Evolutionary conservation across 2,113 vertebrate species (phyloP).

Genomic region (Xerus inauris): DNA sequence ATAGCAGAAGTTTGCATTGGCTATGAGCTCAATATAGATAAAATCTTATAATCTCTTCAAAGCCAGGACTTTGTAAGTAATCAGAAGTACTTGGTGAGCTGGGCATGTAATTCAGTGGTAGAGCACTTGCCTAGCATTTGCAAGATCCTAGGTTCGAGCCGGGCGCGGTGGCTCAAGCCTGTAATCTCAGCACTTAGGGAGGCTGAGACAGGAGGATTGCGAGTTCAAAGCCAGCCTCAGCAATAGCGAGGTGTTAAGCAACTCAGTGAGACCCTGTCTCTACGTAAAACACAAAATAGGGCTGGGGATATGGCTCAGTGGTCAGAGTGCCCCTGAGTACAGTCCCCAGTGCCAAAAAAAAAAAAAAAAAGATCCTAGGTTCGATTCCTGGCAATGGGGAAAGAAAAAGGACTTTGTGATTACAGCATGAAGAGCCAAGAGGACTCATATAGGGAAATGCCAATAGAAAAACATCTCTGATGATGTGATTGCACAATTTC

Average conservation of each 20-base stretch:
- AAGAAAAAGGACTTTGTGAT: neutral
- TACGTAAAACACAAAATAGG: too few relatives aligned
- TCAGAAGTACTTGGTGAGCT: constrained; percentile 23
- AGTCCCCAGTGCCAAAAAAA: too few relatives aligned
- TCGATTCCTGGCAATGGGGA: neutral
- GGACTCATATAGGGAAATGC: neutral
- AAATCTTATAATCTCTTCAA: constrained; percentile 1
- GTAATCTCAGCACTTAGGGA: too few relatives aligned
- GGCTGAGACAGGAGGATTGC: too few relatives aligned
- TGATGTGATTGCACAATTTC: neutral
- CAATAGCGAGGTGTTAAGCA: too few relatives aligned
- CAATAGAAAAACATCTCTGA: neutral
- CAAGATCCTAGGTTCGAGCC: neutral
- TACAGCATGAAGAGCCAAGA: neutral
- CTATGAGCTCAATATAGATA: constrained; percentile 19
- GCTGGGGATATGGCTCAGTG: too few relatives aligned
- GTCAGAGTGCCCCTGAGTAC: too few relatives aligned
- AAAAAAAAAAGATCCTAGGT: neutral
- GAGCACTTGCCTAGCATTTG: neutral
- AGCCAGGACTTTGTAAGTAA: neutral
- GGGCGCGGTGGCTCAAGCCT: too few relatives aligned
- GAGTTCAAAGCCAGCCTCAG: too few relatives aligned
- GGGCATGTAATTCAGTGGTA: neutral
- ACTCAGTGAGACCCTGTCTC: too few relatives aligned
- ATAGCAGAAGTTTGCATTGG: neutral